phyloP scores from a whole-genome alignment of 92 coral and sea anemone species.

The Metridium senile region DNA sequence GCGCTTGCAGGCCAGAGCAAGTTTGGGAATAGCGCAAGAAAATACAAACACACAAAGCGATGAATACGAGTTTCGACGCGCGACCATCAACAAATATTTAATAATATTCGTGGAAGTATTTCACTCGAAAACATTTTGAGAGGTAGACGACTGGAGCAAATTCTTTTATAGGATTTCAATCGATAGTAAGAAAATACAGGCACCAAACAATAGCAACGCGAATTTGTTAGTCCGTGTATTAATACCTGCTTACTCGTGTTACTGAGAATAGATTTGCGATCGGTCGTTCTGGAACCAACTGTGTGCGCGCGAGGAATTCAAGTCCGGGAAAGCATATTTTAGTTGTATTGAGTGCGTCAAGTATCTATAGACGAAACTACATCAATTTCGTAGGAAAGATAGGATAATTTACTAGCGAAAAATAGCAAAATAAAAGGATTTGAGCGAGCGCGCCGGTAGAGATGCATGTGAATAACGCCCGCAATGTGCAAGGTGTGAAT shows the following conservation, averaged over 20 bases:
- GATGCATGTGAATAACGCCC: conserved; percentile 22
- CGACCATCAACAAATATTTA: conserved; percentile 16
- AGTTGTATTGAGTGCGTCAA: not conserved
- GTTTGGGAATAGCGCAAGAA: conserved; percentile 24
- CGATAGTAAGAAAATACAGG: not conserved
- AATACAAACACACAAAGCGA: conserved; percentile 28
- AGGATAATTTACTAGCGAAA: not conserved
- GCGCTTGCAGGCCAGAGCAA: conserved; percentile 33
- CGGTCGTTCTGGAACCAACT: conserved; percentile 24
- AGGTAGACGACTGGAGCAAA: not conserved
- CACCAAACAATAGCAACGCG: not conserved
- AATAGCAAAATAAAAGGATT: not conserved
- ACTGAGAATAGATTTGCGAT: conserved; percentile 23
- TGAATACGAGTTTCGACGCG: conserved; percentile 30
- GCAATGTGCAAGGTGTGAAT: conserved; percentile 46
- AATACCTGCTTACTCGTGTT: conserved; percentile 39
- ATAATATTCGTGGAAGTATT: not conserved
- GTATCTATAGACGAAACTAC: not conserved
- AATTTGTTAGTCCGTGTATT: conserved; percentile 1
- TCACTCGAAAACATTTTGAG: not conserved
- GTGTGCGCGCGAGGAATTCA: conserved; percentile 13
- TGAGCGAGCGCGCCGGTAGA: conserved; percentile 31
- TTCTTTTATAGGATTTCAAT: not conserved
- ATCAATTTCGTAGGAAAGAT: not conserved
- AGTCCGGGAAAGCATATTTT: not conserved